phyloP scores from a whole-genome alignment of 2,888 invertebrate genomes.

The Xylota sylvarum region DNA sequence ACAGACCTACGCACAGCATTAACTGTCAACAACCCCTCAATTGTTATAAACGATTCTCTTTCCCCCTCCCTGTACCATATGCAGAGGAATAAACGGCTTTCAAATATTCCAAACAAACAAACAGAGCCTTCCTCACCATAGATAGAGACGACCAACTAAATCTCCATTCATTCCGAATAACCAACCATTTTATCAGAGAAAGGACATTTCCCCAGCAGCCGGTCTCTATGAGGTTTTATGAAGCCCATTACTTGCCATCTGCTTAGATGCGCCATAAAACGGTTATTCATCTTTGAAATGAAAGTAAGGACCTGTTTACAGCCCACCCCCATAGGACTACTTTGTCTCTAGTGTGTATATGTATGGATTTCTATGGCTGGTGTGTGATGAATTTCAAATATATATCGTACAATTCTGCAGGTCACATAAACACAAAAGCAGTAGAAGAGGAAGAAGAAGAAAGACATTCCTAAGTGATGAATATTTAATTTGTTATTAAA shows the following conservation, averaged over 20 bases:
- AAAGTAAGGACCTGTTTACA: constrained; percentile 57
- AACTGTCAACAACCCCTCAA: constrained; percentile 43
- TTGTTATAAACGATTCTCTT: constrained; percentile 39
- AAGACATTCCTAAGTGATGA: constrained; percentile 54
- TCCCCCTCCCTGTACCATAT: background rate
- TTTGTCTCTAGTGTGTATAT: background rate
- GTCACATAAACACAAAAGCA: constrained; percentile 14
- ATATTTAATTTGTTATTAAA: constrained; percentile 71
- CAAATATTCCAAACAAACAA: constrained; percentile 26
- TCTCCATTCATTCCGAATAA: constrained; percentile 27
- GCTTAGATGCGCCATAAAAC: constrained; percentile 53
- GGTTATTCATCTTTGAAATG: constrained; percentile 63
- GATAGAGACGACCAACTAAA: background rate
- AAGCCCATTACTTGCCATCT: constrained; percentile 52
- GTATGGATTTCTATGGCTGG: background rate
- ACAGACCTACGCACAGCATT: constrained; percentile 21
- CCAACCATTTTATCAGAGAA: constrained; percentile 13
- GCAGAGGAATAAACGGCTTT: constrained; percentile 9
- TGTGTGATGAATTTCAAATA: constrained; percentile 37
- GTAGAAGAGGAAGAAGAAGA: background rate
- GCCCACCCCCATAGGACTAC: background rate
- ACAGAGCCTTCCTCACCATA: background rate
- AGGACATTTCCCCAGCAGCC: constrained; percentile 27
- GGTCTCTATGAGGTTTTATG: constrained; percentile 40
- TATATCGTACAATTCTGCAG: constrained; percentile 33